Evolutionary conservation across 2,888 invertebrate species (phyloP), one percentile per base, ranked within the genome.

Genomic region (Epistrophella euchroma): DNA sequence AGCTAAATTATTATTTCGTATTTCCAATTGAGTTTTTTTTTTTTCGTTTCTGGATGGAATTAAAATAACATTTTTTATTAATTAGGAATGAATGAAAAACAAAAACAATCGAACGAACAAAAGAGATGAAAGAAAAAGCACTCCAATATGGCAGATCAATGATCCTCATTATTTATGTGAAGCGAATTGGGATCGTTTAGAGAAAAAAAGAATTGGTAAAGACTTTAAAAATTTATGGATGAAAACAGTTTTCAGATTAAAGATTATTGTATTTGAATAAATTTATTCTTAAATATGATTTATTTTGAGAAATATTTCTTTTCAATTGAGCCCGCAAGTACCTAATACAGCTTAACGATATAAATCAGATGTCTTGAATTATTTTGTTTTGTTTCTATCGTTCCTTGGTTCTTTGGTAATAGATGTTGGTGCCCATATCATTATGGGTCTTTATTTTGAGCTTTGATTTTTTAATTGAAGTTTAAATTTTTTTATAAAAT

Each of bases 1-100:
- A 17, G 17, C 17, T 78, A 70, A 83, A 74, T 78, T 70, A 78
- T 62, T 68, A 83, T 78, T 22, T 43, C 40, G 56, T 56, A 60
- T 43, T 60, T 43, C 32, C 72, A 22, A 62, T 62, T 60, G 52
- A 45, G 17, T 43, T 43, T 43, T 45, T 43, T 43, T 43, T 43
- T 32, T 32, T 55, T 55, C n/a, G 9, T 32, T 17, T 55, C 11
- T 32, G 28, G 28, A 25, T 68, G 76, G 76, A 58, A 66, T 70
- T 50, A 47, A 60, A 13, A 22, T 40, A 64, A 40, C 25, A 50
- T 37, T 66, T 71, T 70, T 52, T 37, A 13, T 50, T 52, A 32
- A 66, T 47, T 35, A 66, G 47, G 35, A 47, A 32, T 6, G 13
- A 45, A 62, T 11, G 11, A 11, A 37, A 11, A 37, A 37, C 13